A percentile compares a stretch with the other conserved stretches of the same genome.
Conservation (phyloP, 2,888 invertebrate genomes). For the Campoplex nolae region DNA sequence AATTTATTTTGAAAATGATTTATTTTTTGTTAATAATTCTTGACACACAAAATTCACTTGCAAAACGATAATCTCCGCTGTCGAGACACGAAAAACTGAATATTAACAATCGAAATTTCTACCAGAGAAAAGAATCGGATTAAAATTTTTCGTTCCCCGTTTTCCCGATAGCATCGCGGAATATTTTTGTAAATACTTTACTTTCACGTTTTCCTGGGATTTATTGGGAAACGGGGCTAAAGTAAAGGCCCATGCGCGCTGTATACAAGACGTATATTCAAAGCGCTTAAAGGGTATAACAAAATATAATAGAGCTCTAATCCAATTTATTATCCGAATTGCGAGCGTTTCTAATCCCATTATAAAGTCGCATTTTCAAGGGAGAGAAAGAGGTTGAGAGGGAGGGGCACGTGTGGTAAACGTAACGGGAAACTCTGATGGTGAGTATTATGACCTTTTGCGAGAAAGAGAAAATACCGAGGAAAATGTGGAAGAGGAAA, state of each 20-base stretch:
- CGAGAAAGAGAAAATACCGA: constrained; percentile 20
- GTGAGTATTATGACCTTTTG: constrained; percentile 45
- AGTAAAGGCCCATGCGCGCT: constrained; percentile 36
- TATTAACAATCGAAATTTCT: neutral
- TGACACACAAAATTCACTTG: neutral
- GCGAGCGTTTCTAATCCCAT: constrained; percentile 77
- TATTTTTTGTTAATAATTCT: neutral
- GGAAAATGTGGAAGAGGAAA: constrained; percentile 42
- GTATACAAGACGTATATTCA: constrained; percentile 62
- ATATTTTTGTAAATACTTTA: neutral
- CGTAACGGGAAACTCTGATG: constrained; percentile 26
- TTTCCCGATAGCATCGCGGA: neutral
- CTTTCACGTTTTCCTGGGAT: constrained; percentile 23
- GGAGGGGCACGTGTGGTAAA: neutral
- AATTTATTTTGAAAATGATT: neutral
- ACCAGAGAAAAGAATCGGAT: neutral
- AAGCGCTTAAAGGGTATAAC: constrained; percentile 73
- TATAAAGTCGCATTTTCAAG: constrained; percentile 78
- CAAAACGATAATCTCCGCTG: neutral
- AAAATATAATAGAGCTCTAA: constrained; percentile 74
- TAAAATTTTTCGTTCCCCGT: neutral
- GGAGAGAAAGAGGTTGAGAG: constrained; percentile 1
- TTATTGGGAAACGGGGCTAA: constrained; percentile 14
- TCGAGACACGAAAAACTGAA: neutral
- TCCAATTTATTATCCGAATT: constrained; percentile 80